Evolutionary conservation across 2,888 invertebrate genomes (phyloP).

Genomic region (Ectobius pallidus): DNA sequence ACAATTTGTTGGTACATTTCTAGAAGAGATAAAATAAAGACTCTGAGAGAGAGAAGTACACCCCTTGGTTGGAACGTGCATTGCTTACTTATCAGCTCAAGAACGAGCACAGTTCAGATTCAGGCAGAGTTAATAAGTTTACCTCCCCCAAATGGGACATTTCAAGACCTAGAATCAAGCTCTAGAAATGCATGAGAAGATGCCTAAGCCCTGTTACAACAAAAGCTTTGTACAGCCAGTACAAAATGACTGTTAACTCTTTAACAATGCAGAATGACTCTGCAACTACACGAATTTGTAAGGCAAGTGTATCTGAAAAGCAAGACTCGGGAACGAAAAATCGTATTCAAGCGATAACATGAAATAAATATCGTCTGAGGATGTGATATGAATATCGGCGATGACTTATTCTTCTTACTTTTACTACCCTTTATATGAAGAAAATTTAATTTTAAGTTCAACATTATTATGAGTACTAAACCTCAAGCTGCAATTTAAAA

Average conservation of each 20-base stretch:
- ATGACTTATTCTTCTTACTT: too few species aligned
- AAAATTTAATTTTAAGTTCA: too few species aligned
- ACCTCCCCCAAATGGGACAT: not conserved
- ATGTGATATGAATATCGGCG: too few species aligned
- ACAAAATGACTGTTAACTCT: not conserved
- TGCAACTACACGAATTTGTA: too few species aligned
- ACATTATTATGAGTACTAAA: too few species aligned
- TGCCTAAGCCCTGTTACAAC: not conserved
- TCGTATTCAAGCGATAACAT: too few species aligned
- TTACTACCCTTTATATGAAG: too few species aligned
- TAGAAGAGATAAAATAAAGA: not conserved
- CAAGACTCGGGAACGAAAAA: too few species aligned
- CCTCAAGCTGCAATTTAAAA: too few species aligned
- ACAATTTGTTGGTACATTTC: not conserved
- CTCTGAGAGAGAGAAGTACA: not conserved
- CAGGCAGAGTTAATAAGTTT: constrained; percentile 1
- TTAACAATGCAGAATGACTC: too few species aligned
- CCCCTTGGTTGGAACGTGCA: not conserved
- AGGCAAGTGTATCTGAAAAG: too few species aligned
- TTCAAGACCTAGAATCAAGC: not conserved
- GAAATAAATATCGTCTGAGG: too few species aligned
- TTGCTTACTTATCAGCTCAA: not conserved
- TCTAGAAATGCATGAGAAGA: not conserved
- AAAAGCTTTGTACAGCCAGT: not conserved
- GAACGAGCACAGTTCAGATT: not conserved